phyloP scores from a whole-genome alignment of 2,797 vertebrate species.

The Cetoscarus ocellatus region DNA sequence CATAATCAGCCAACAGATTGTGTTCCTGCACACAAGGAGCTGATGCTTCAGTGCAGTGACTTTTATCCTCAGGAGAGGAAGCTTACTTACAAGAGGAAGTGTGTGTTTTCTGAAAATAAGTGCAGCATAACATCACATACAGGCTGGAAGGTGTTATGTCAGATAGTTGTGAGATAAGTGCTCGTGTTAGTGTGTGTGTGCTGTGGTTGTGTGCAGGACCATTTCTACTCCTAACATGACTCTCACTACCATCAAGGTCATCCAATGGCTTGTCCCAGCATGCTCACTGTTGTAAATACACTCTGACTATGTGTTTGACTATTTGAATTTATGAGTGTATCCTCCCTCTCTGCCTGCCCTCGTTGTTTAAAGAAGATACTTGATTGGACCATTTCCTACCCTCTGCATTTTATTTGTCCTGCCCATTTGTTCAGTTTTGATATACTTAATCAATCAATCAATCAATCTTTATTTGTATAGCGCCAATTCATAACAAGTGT shows the following conservation, averaged over 20 bases:
- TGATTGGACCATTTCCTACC: too few species aligned
- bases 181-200: background rate
- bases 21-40: background rate
- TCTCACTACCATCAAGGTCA: slow-evolving; percentile 21
- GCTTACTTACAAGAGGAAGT: background rate
- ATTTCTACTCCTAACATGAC: slow-evolving; percentile 16
- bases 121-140: background rate
- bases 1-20: background rate
- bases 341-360: background rate
- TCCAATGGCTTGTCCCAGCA: background rate
- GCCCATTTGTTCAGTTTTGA: too few species aligned
- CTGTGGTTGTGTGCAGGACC: background rate
- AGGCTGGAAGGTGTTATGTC: slow-evolving; percentile 4
- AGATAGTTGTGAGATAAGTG: slow-evolving; percentile 7
- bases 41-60: background rate
- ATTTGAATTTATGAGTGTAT: background rate
- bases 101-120: slow-evolving; percentile 19
- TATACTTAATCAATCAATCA: too few species aligned
- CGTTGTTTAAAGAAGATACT: background rate
- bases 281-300: background rate
- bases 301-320: background rate
- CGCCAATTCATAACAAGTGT: too few species aligned
- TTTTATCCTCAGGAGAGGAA: slow-evolving; percentile 1
- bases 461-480: too few species aligned
- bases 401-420: background rate